Base-by-base conservation (phyloP, 2,797 vertebrate species). In the Rhynchotus rufescens region DNA sequence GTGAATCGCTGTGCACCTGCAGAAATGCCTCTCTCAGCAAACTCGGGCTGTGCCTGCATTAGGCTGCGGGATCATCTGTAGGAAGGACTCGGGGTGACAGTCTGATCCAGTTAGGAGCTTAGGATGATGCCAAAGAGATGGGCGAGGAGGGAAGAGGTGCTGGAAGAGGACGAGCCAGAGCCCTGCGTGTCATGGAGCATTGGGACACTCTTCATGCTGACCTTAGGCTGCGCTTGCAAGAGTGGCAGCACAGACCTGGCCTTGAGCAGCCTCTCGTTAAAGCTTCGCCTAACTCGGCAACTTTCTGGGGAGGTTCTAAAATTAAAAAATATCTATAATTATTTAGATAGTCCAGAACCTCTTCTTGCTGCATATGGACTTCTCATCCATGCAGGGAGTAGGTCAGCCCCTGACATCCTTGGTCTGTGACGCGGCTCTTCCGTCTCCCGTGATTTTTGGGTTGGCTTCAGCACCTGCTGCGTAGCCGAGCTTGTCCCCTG, bases 1-100 rank as follows among this genome's bases (percentile, higher is more conserved):
- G 28, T 90, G 94, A 95, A 90, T 89, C 74, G 36, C 16, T 25
- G 62, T 3, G 20, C 76, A 93, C 93, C 85, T 92, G 83, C 91
- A 95, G 85, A 92, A 92, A 40, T 34, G 80, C 75, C 68, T 78
- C 52, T 45, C 84, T 88, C 66, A 71, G 93, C 77, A 88, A 74
- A 12, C 65, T 38, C 11, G 0, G 62, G 80, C 77, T 80, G 19
- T 56, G 80, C 51, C 51, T 56, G 25, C 52, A 0, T 73, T 66
- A 80, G 77, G 25, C 49, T 66, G n/a, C 52, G 61, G 90, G 75
- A 82, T 80, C 49, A 81, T 61, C 78, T 42, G 32, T 4, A 59
- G 47, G 62, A 84, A 86, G 80, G 80, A 61, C 60, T 90, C 2
- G 1, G 67, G 54, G 45, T 82, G 66, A 72, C 0, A 2, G 30